Percentiles rank a stretch among this genome's conserved stretches.
phyloP scores from a whole-genome alignment of 2,797 vertebrate species.

The Coregonus suidteri region DNA sequence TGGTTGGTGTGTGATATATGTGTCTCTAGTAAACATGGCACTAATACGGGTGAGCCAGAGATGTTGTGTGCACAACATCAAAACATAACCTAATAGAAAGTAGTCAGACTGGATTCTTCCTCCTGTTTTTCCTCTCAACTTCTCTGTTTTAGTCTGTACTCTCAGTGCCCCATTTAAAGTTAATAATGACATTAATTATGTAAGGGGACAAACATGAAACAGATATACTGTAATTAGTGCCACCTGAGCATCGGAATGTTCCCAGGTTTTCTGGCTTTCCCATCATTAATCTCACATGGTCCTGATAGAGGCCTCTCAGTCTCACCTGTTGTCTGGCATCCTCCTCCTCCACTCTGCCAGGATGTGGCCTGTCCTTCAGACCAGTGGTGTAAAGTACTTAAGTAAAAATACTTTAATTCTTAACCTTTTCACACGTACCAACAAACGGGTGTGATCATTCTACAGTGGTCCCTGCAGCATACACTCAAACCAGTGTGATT shows the following conservation, averaged over 20 bases:
- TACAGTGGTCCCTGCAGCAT: too few relatives aligned
- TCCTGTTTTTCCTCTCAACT: neutral
- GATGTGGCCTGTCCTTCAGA: slow-evolving; percentile 27
- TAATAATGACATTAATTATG: slow-evolving; percentile 60
- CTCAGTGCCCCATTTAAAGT: slow-evolving; percentile 50
- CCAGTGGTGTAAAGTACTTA: too few relatives aligned
- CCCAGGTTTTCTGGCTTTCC: slow-evolving; percentile 43
- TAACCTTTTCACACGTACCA: too few relatives aligned
- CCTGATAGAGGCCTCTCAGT: slow-evolving; percentile 22
- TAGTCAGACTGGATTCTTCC: neutral
- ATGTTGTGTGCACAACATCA: slow-evolving; percentile 5
- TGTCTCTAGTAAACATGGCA: neutral
- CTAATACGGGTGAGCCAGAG: neutral
- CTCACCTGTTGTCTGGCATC: slow-evolving; percentile 18
- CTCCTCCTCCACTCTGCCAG: slow-evolving; percentile 17
- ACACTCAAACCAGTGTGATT: too few relatives aligned
- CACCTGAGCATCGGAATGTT: slow-evolving; percentile 40
- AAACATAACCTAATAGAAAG: slow-evolving; percentile 8
- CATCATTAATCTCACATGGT: slow-evolving; percentile 45
- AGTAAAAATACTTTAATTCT: too few relatives aligned
- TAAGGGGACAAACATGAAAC: slow-evolving; percentile 49
- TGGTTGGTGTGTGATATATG: slow-evolving; percentile 11
- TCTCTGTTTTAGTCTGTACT: slow-evolving; percentile 14
- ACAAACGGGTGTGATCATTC: too few relatives aligned
- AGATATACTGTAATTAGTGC: slow-evolving; percentile 50